These are phyloP conservation scores for Uria aalge DNA, from an alignment of 2,113 vertebrate genomes.

Conservation along the genomic window DNA sequence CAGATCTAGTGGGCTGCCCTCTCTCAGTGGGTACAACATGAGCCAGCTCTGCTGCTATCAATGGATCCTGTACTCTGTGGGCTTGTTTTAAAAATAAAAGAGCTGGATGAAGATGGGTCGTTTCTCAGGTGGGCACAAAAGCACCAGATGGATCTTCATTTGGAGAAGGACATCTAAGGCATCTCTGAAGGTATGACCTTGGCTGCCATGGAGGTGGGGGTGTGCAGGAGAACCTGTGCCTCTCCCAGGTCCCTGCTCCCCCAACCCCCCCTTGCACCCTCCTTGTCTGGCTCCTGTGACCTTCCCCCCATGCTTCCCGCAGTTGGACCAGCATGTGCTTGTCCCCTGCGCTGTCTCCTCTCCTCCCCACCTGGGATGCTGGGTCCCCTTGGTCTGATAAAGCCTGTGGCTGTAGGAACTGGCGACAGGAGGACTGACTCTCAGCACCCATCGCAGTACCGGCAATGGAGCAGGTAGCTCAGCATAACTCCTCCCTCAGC, in stretches of 20 bases:
- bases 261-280: not conserved
- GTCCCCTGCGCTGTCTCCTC: not conserved
- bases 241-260: not conserved
- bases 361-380: not conserved
- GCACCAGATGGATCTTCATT: not conserved
- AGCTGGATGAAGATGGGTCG: not conserved
- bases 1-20: not conserved
- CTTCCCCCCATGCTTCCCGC: fast-evolving
- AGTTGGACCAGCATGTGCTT: not conserved
- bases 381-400: fast-evolving
- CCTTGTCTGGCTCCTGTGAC: not conserved
- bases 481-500: not conserved
- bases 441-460: fast-evolving
- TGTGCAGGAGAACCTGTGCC: not conserved
- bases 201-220: not conserved
- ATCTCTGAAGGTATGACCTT: not conserved
- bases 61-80: not conserved
- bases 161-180: not conserved
- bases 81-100: not conserved
- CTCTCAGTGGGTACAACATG: not conserved
- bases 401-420: not conserved
- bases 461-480: not conserved
- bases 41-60: not conserved
- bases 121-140: not conserved
- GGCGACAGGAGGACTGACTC: not conserved